Percentiles rank a stretch among this genome's conserved stretches.
phyloP scores from a whole-genome alignment of 2,113 vertebrate species.

The Eudorcas thomsonii region DNA sequence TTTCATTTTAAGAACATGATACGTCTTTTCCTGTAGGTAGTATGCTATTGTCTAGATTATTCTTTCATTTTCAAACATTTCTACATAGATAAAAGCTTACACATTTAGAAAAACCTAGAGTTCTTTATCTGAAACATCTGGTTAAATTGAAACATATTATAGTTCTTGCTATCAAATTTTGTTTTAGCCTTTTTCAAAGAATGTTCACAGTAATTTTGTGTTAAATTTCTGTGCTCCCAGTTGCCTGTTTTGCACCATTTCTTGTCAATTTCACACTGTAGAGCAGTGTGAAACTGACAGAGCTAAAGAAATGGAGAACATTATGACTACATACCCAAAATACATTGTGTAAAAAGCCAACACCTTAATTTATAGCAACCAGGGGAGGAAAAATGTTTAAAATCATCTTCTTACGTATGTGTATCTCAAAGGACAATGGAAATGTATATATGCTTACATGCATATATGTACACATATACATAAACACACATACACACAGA shows the following conservation, averaged over 20 bases:
- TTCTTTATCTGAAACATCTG: slow-evolving; percentile 64
- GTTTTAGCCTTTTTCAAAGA: slow-evolving; percentile 63
- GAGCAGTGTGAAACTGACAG: slow-evolving; percentile 65
- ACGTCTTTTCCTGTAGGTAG: background rate
- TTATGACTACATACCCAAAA: slow-evolving; percentile 65
- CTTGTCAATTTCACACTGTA: slow-evolving; percentile 70
- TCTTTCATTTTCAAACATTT: background rate
- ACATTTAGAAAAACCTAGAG: slow-evolving; percentile 34
- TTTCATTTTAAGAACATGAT: background rate
- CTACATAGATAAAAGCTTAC: background rate
- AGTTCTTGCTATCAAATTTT: slow-evolving; percentile 68
- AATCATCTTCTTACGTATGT: slow-evolving; percentile 36
- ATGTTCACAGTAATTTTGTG: slow-evolving; percentile 75
- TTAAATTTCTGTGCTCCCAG: slow-evolving; percentile 61
- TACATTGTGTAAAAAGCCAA: slow-evolving; percentile 12
- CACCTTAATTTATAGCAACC: slow-evolving; percentile 37
- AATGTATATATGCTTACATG: background rate
- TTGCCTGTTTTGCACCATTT: slow-evolving; percentile 69
- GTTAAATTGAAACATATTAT: slow-evolving; percentile 32
- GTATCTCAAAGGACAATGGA: background rate
- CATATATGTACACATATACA: background rate
- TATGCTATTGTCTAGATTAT: background rate
- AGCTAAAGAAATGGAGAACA: slow-evolving; percentile 53
- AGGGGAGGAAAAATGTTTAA: slow-evolving; percentile 34
- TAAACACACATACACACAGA: background rate